Evolutionary conservation across 2,888 invertebrate species (phyloP).

Genomic region (Chromoteleia sp.): DNA sequence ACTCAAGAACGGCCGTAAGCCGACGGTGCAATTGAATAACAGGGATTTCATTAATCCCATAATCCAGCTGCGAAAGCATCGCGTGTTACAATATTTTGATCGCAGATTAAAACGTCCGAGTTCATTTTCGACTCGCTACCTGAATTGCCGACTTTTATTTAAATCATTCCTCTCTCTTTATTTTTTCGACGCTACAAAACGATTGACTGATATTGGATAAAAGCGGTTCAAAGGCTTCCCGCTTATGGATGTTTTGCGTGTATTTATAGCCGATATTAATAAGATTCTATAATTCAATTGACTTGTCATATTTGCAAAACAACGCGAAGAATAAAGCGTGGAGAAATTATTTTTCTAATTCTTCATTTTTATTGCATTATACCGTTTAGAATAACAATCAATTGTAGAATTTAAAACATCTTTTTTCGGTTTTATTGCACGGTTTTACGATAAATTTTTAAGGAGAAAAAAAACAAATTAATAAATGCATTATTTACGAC

Average conservation of each 20-base stretch:
- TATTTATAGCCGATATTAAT: conserved; percentile 1
- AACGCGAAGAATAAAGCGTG: no score
- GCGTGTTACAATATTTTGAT: conserved; percentile 14
- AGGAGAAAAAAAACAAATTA: no score
- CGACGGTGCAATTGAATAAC: conserved; percentile 57
- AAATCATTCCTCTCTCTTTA: not conserved
- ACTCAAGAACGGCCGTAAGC: conserved; percentile 55
- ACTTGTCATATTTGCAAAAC: not conserved
- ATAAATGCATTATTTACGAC: no score
- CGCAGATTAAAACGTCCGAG: conserved; percentile 1
- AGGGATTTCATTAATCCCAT: conserved; percentile 58
- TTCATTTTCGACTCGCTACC: no score
- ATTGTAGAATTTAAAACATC: no score
- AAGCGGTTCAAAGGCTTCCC: not conserved
- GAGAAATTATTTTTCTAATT: no score
- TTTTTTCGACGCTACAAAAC: no score
- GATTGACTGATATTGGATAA: not conserved
- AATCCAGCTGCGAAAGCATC: conserved; percentile 30
- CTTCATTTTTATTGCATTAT: no score
- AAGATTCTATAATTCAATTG: not conserved
- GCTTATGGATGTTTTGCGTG: not conserved
- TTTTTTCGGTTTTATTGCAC: no score
- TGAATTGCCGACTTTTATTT: no score
- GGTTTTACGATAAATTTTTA: no score
- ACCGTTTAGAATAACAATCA: no score